Conservation (phyloP, 1,140 invertebrate genomes). For the Arion vulgaris region DNA sequence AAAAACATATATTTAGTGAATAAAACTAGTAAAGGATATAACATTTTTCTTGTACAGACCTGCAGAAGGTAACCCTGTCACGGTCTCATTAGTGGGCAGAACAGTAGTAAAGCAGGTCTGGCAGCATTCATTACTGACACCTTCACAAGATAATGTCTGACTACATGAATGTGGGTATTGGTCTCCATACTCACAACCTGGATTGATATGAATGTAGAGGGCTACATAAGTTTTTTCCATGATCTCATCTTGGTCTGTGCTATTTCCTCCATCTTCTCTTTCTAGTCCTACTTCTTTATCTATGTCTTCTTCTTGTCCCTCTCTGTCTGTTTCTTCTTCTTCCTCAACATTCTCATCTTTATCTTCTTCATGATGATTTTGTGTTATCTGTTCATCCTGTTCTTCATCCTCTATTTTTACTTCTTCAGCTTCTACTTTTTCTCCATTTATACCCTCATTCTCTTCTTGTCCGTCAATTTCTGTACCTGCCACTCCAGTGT, state of each 20-base stretch:
- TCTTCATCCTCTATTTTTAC: not conserved
- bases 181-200: slow-evolving; percentile 22
- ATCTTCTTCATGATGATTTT: not conserved
- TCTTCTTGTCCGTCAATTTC: not conserved
- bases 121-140: not conserved
- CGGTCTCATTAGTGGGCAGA: not conserved
- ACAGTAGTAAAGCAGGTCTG: not conserved
- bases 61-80: not conserved
- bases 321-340: not conserved
- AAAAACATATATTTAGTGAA: no score
- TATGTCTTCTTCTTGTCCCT: not conserved
- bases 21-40: no score
- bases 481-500: not conserved
- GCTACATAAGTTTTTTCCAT: not conserved
- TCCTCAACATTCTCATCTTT: not conserved
- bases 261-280: not conserved
- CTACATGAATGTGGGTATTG: not conserved
- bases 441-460: not conserved
- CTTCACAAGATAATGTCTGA: not conserved
- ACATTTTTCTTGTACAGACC: not conserved
- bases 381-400: not conserved
- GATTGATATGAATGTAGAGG: not conserved
- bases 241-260: not conserved
- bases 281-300: not conserved
- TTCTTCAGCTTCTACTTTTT: not conserved